Base-by-base conservation (phyloP, 2,888 invertebrate genomes). In the Noctua janthina region DNA sequence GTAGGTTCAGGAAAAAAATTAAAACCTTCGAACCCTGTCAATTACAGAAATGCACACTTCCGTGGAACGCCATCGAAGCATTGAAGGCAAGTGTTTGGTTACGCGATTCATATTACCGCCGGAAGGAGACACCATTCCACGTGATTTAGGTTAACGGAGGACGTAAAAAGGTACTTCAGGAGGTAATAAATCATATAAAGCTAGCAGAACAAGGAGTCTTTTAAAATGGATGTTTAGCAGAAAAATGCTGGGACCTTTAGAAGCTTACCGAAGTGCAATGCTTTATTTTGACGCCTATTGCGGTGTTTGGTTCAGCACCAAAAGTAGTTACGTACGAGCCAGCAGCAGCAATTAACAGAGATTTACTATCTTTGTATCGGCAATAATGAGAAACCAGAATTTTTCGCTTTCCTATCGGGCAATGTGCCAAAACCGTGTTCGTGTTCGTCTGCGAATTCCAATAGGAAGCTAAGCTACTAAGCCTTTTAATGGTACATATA, bases 171-270 rank as follows among this genome's bases (percentile, higher is more conserved):
- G 13, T 68, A 56, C 71, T 67, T 51, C 66, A 54, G 39, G 54
- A 39, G 54, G 71, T 54, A 62, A 83, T 83, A 83, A 83, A 83
- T 83, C 79, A 83, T 74, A 62, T 39, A 71, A 46, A 78, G 49
- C 78, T 51, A 35, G 64, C 43, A 43, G 62, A 54, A 59, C 29
- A 43, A n/a, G 70, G n/a, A 29, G 39, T 64, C 7, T 49, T 68
- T 51, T 49, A 11, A 49, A 64, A 68, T 13, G 66, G 43, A 35
- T 51, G 10, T 46, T 51, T 64, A 51, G 77, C 59, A 17, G n/a
- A 68, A 77, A 72, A 54, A 64, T 39, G 4, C n/a, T 54, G 10
- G 6, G 10, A 43, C 11, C 20, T 39, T 10, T 59, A 15, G 15
- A 39, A 54, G 0, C 11, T 59, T 6, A 15, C 39, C 59, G 39